Conservation (phyloP, 2,113 vertebrate species). For the Pseudonaja textilis region DNA sequence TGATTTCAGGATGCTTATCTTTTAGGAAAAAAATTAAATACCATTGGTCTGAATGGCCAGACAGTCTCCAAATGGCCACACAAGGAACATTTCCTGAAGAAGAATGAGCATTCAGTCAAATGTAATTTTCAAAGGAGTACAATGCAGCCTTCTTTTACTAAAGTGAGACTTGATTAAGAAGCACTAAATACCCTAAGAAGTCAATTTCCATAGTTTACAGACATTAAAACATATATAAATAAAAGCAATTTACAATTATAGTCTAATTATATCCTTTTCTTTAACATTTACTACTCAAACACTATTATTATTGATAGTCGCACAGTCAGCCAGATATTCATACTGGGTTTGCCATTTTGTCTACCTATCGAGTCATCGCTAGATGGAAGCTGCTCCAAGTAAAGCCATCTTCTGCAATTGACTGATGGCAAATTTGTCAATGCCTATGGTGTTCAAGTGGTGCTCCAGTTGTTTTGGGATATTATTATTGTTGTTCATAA, state of each 20-base stretch:
- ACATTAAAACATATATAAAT: background rate
- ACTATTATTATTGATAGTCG: background rate
- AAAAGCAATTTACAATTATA: background rate
- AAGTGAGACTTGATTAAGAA: background rate
- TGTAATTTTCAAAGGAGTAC: background rate
- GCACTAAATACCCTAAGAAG: background rate
- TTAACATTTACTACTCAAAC: background rate
- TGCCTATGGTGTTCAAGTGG: too few species aligned
- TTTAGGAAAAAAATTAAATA: background rate
- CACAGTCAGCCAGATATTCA: too few species aligned
- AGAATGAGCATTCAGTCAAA: background rate
- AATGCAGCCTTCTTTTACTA: background rate
- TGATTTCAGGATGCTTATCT: background rate
- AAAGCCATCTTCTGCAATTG: too few species aligned
- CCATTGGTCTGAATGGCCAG: background rate
- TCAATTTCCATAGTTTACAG: background rate
- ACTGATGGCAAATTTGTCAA: too few species aligned
- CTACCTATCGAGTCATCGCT: too few species aligned
- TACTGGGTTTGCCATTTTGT: too few species aligned
- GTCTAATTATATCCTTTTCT: background rate
- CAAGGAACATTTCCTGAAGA: background rate
- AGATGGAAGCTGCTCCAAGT: too few species aligned
- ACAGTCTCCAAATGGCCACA: background rate
- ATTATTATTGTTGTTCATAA: background rate
- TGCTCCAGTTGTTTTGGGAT: too few species aligned